Base-by-base conservation (phyloP, 2,113 vertebrate genomes). In the Alosa alosa region DNA sequence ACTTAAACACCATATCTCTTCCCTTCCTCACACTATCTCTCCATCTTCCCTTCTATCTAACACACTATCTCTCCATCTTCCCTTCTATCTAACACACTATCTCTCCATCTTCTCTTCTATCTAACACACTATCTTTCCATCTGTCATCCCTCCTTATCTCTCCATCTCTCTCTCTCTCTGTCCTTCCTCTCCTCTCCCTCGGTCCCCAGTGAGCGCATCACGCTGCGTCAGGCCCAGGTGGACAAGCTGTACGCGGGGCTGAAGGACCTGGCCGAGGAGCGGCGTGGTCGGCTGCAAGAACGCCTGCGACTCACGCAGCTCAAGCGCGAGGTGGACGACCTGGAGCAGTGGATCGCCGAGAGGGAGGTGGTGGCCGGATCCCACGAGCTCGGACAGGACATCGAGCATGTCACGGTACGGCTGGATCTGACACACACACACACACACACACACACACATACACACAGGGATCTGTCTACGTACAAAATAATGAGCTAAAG, bases 341-440 rank as follows among this genome's bases (percentile, higher is more conserved):
- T 99, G 88, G 97, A 99, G 86, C 98, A 99, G 91, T 99, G 98
- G 98, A 97, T 99, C 88, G 94, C 97, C 1, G 98, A 98, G 92
- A 93, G 97, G 2, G 98, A 99, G 93, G 96, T 99, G 91, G 97
- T 99, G 52, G 98, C 98, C 0, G 97, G 97, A 45, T 98, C 98
- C 2, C 97, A 98, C 0, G 98, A 99, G 93, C 95, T 99, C 85
- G 98, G 98, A 41, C 98, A 99, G 92, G 98, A 99, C 94, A 99
- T 98, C 0, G 98, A 99, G 89, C 98, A 99, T 1, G 97, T 99
- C 89, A 98, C 97, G 0, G 97, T 99, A 86, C 82, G 55, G 9
- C 18, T 6, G 78, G 47, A 8, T 10, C 47, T 49, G 4, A 6
- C 47, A 49, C 47, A 49, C 47, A 49, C 47, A 49, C 47, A 49